Base-by-base conservation (phyloP, 2,888 invertebrate genomes). In the Heliconius erato region DNA sequence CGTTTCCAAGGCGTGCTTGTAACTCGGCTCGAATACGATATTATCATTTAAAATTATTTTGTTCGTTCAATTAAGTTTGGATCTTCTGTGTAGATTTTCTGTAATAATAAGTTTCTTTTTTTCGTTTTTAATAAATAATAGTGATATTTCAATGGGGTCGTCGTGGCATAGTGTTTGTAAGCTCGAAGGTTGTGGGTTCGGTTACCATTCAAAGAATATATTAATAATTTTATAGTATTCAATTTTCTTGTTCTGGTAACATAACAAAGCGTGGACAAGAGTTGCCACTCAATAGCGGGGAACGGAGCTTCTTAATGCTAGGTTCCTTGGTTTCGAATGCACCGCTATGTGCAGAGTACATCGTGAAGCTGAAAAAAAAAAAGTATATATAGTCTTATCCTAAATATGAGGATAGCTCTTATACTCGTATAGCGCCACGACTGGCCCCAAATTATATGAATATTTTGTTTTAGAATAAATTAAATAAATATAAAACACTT, bases 21-120 rank as follows among this genome's bases (percentile, higher is more conserved):
- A 81, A 80, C 78, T 49, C 74, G 49, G 68, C 82, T 69, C 72
- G 74, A 80, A 79, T 68, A 68, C 78, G 69, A 82, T 78, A 83
- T 83, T 80, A 84, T 80, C 81, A 81, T 84, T 83, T 83, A 79
- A 82, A 84, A 84, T 83, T 82, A 82, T 82, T 79, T 83, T 81
- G 63, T 77, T 74, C 80, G 54, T 83, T 83, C 79, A 81, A 80
- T 74, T 79, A 76, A 69, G 44, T 54, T 49, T 26, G 14, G 26
- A 26, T 67, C 26, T 14, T 67, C 14, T 28, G 14, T 63, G n/a
- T 65, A 65, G 12, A 26, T 59, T 23, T 59, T n/a, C 59, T 59
- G 19, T 59, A 23, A n/a, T 59, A 59, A 59, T 7, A 59, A n/a
- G 23, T 59, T 59, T 23, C 11, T 7, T 59, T 59, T 11, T 59